A percentile compares a stretch with the other conserved stretches of the same genome.
phyloP scores from a whole-genome alignment of 2,113 vertebrate species.

The Laticauda laticaudata region DNA sequence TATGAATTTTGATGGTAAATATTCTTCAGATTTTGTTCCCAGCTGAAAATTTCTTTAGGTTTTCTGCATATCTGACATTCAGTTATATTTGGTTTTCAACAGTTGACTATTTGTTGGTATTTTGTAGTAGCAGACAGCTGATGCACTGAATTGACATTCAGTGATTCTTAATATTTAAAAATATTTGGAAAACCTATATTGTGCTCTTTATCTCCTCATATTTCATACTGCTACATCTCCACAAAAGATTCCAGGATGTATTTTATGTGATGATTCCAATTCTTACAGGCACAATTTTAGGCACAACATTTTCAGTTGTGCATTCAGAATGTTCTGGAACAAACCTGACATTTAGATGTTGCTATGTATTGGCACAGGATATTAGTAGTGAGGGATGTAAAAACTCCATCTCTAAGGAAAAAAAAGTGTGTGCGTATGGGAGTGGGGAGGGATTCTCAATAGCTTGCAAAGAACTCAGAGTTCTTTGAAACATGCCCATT shows the following conservation, averaged over 20 bases:
- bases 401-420: neutral
- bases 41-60: neutral
- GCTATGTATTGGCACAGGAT: neutral
- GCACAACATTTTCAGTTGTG: neutral
- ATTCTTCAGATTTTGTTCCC: neutral
- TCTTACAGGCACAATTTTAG: neutral
- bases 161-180: neutral
- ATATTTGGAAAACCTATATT: neutral
- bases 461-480: neutral
- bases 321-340: neutral
- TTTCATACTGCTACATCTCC: neutral
- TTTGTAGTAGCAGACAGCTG: neutral
- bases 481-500: neutral
- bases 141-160: neutral
- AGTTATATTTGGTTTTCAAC: neutral
- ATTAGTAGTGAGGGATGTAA: neutral
- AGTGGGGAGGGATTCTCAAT: too few species aligned
- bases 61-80: neutral
- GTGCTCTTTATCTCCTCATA: neutral
- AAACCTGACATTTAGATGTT: neutral
- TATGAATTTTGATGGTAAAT: neutral
- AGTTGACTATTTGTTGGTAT: neutral
- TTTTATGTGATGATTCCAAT: neutral
- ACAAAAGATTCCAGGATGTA: neutral
- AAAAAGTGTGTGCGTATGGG: neutral